phyloP scores from a whole-genome alignment of 2,797 vertebrate genomes.

The Luscinia megarhynchos region DNA sequence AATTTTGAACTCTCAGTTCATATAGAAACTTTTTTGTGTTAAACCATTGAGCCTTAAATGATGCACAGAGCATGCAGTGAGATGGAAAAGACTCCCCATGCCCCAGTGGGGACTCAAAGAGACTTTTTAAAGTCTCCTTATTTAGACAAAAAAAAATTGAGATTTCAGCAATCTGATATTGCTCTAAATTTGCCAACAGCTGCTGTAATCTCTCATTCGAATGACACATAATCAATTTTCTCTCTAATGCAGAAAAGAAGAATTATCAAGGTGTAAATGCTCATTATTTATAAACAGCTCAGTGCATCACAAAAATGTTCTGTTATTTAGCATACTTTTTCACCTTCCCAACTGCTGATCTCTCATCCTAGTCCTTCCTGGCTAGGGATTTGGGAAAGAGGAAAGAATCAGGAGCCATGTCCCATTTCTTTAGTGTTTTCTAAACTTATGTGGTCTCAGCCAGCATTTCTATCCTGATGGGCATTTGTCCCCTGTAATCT shows the following conservation, averaged over 20 bases:
- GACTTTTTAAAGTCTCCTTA: not conserved
- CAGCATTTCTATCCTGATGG: not conserved
- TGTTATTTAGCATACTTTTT: not conserved
- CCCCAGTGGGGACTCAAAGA: rapidly evolving
- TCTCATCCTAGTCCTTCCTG: not conserved
- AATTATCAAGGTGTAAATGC: not conserved
- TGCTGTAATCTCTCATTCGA: not conserved
- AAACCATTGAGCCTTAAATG: not conserved
- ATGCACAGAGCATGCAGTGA: not conserved
- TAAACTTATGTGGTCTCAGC: not conserved
- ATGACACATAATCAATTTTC: not conserved
- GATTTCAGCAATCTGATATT: not conserved
- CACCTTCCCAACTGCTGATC: not conserved
- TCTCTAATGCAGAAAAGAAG: not conserved
- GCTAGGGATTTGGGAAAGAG: not conserved
- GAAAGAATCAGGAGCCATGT: not conserved
- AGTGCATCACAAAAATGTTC: not conserved
- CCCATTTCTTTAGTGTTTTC: not conserved
- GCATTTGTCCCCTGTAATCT: not conserved
- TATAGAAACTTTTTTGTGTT: not conserved
- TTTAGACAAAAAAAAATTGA: not conserved
- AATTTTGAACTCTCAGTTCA: not conserved
- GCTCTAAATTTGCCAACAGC: not conserved
- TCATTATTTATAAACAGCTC: not conserved
- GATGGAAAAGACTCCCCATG: not conserved